phyloP scores from a whole-genome alignment of 2,888 invertebrate genomes.

The Tetranychus piercei region DNA sequence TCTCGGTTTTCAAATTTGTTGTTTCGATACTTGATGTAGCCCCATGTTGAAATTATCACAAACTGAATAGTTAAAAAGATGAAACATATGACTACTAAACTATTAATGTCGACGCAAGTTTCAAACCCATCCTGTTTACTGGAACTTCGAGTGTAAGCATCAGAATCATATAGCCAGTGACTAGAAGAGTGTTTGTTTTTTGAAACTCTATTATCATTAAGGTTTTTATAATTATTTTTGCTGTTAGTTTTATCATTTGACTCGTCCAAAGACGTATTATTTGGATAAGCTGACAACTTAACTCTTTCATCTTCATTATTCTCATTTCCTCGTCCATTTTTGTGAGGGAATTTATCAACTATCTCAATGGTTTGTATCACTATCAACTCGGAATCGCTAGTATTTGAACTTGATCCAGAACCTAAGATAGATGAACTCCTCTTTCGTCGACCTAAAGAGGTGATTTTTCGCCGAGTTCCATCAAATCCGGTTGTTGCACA shows the following conservation, averaged over 20 bases:
- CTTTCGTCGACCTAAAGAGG: conserved; percentile 63
- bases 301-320: neutral
- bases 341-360: conserved; percentile 54
- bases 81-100: conserved; percentile 2
- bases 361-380: conserved; percentile 77
- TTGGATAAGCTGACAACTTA: neutral
- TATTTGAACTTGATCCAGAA: neutral
- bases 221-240: neutral
- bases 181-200: neutral
- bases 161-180: neutral
- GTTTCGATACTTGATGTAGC: conserved; percentile 7
- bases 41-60: conserved; percentile 5
- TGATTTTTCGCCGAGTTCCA: conserved; percentile 34
- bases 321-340: neutral
- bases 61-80: conserved; percentile 7
- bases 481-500: conserved; percentile 42
- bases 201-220: neutral
- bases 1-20: neutral
- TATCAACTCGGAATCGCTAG: conserved; percentile 52
- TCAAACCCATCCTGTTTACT: neutral
- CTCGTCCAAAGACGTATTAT: neutral
- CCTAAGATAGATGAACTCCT: conserved; percentile 32
- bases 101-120: conserved; percentile 5
- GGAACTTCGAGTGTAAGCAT: neutral
- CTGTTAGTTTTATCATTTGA: neutral